Evolutionary conservation across 2,113 vertebrate genomes (phyloP), one percentile per base, ranked within the genome.

Genomic region (Mesembrinibis cayennensis): DNA sequence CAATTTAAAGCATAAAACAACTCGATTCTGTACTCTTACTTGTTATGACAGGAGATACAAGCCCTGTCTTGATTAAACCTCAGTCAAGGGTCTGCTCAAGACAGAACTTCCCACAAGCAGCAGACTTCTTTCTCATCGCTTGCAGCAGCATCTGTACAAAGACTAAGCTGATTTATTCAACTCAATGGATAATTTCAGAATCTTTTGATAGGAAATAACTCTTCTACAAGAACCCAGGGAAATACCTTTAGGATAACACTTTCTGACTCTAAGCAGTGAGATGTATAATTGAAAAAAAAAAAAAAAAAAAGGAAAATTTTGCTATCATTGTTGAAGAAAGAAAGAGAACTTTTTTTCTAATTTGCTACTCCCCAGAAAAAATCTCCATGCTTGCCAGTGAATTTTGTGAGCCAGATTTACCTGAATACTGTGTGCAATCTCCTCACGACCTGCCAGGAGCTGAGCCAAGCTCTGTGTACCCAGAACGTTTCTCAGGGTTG

Each of bases 391-490:
- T 67, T 85, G 5, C 19, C 72, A 72, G 55, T 32, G 34, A 88
- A 56, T 67, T 71, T 29, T 62, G 27, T 62, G 73, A 66, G 59
- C 10, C 14, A 18, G 45, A 29, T 56, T 90, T 95, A 99, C 99
- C 99, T 99, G 99, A 98, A 99, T 99, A 73, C 97, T 99, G 92
- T 98, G 98, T 3, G 99, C 98, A 26, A 99, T 99, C 70, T 99
- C 99, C 83, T 99, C 99, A 5, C 98, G 98, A 97, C 99, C 98
- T 4, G 99, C 99, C 73, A 99, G 98, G 93, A 99, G 99, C 98
- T 99, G 98, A 13, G 99, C 93, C 94, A 99, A 98, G 96, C 98
- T 99, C 97, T 99, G 99, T 74, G 98, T 99, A 7, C 99, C 99
- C 94, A 99, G 98, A 8, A 99, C 95, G 0, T 99, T 99, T 96